phyloP scores from a whole-genome alignment of 1,140 invertebrate genomes.

The Cydia pomonella region DNA sequence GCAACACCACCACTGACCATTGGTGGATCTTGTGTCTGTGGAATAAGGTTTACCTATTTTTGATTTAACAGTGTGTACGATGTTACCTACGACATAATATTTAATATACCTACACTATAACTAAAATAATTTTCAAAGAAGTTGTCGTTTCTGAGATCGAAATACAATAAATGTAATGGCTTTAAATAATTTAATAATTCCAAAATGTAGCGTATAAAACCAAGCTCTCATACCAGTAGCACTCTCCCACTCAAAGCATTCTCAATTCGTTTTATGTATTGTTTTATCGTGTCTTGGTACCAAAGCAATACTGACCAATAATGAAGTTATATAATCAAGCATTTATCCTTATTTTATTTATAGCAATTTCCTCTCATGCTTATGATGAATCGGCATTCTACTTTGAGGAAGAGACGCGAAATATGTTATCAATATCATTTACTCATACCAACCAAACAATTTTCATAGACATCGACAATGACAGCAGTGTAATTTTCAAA shows the following conservation, averaged over 20 bases:
- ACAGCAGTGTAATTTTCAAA: not conserved
- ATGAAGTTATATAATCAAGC: not conserved
- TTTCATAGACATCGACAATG: slow-evolving; percentile 3
- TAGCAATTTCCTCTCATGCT: not conserved
- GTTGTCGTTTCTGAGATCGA: not conserved
- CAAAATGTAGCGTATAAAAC: not conserved
- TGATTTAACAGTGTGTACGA: no score
- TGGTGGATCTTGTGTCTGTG: no score
- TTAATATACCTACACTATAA: no score
- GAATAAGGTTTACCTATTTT: no score
- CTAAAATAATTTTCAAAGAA: not conserved
- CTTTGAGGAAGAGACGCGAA: not conserved
- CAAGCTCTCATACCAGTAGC: not conserved
- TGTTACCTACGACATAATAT: no score
- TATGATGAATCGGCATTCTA: not conserved
- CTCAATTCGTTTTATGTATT: not conserved
- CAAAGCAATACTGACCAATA: not conserved
- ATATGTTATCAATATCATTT: not conserved
- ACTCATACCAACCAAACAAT: not conserved
- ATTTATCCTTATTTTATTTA: not conserved
- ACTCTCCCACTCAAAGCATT: not conserved
- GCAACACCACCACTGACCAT: no score
- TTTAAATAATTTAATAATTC: not conserved
- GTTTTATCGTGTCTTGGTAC: not conserved
- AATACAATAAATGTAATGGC: not conserved